phyloP scores from a whole-genome alignment of 2,113 vertebrate genomes.

The Vireo altiloquus region DNA sequence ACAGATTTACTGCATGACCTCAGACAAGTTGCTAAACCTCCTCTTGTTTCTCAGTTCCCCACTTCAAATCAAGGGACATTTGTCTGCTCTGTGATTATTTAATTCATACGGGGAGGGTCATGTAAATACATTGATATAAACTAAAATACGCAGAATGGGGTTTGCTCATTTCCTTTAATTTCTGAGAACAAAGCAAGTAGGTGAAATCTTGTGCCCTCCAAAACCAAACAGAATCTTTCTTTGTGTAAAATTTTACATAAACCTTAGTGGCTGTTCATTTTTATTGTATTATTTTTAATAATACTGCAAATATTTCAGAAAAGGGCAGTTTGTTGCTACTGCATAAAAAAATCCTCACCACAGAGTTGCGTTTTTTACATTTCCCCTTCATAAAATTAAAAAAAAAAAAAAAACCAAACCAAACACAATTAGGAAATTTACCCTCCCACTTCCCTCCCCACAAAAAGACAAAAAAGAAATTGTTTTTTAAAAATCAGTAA shows the following conservation, averaged over 20 bases:
- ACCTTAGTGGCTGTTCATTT: conserved; percentile 25
- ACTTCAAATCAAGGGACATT: neutral
- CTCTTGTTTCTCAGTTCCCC: neutral
- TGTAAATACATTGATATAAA: neutral
- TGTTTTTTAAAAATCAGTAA: conserved; percentile 55
- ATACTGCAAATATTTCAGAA: conserved; percentile 80
- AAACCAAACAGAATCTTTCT: conserved; percentile 75
- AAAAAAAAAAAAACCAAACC: neutral
- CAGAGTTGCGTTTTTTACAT: neutral
- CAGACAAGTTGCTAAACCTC: neutral
- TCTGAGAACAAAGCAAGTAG: conserved; percentile 87
- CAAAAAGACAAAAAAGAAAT: neutral
- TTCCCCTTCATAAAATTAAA: conserved; percentile 27
- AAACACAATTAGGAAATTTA: conserved; percentile 70
- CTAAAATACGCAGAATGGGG: neutral
- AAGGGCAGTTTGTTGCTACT: conserved; percentile 75
- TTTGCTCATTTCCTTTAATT: conserved; percentile 80
- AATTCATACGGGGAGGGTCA: neutral
- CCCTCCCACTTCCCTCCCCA: neutral
- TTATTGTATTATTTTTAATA: conserved; percentile 74
- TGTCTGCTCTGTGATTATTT: neutral
- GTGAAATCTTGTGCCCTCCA: conserved; percentile 73
- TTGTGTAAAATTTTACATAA: conserved; percentile 78
- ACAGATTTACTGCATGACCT: neutral
- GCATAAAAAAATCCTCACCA: conserved; percentile 84